Evolutionary conservation across 2,888 invertebrate species (phyloP), one percentile per base, ranked within the genome.

Genomic region (Acanthoscelides obtectus): DNA sequence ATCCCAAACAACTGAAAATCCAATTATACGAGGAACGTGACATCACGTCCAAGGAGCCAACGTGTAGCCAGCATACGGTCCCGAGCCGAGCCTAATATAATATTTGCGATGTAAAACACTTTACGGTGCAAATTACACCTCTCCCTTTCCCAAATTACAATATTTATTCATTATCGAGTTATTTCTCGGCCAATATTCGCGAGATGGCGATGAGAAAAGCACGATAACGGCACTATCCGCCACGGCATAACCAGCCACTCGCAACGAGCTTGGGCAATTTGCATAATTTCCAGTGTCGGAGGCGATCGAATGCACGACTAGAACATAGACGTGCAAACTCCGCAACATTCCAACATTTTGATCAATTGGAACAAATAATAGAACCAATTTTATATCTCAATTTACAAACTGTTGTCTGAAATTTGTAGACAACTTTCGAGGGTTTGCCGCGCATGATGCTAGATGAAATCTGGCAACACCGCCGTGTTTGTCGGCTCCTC

Each of bases 181-280:
- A 75, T 73, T 73, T 73, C 72, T 73, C 72, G 70, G 66, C 72
- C 68, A 70, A 71, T 69, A 45, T 45, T 45, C 45, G 45, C 3
- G 45, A 45, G 45, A 45, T 69, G 68, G 68, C 72, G 71, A 75
- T 70, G 75, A 69, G 73, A 73, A 74, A 69, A 74, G 27, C 22
- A 65, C 75, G 75, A 74, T 75, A 74, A 75, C 73, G 76, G 73
- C 73, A 73, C 69, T 72, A 71, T 73, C 72, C n/a, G n/a, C n/a
- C n/a, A n/a, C n/a, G 69, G 68, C 45, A 45, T 45, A 45, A 45
- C 45, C 45, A 45, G 45, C 45, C 45, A 45, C 12, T 17, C 45
- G 17, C 45, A 45, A 45, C 45, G 12, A 45, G 6, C 45, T 17
- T 12, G 45, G 45, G 12, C 45, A 45, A 45, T 45, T 45, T 45